A percentile compares a stretch with the other conserved stretches of the same genome.
Evolutionary conservation across 2,888 invertebrate genomes (phyloP).

Genomic region (Entomobrya proxima): DNA sequence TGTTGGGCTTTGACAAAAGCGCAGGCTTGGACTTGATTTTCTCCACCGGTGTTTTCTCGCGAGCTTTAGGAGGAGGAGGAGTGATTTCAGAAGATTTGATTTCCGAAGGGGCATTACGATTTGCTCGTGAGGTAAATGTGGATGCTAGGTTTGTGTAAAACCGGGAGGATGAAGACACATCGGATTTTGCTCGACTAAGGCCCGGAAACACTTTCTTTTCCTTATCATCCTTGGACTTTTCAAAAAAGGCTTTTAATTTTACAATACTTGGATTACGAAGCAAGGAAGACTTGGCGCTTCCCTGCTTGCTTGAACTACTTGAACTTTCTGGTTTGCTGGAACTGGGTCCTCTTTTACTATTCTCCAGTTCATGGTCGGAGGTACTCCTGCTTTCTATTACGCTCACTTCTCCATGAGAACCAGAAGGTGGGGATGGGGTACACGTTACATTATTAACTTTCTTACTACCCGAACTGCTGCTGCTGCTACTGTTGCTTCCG

Average conservation of each 20-base stretch:
- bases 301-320: constrained; percentile 34
- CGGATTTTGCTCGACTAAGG: constrained; percentile 74
- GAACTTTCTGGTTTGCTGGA: neutral
- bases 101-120: constrained; percentile 7
- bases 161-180: constrained; percentile 73
- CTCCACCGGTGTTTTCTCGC: constrained; percentile 38
- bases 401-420: constrained; percentile 30
- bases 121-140: constrained; percentile 45
- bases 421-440: constrained; percentile 42
- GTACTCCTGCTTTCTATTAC: neutral
- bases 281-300: constrained; percentile 62
- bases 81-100: neutral
- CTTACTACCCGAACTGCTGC: constrained; percentile 21
- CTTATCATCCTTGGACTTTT: constrained; percentile 75
- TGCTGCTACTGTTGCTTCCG: constrained; percentile 26
- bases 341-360: constrained; percentile 1
- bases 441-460: constrained; percentile 13
- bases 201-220: constrained; percentile 64
- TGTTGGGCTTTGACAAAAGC: constrained; percentile 75
- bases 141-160: constrained; percentile 72
- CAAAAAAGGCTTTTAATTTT: constrained; percentile 77
- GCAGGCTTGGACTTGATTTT: constrained; percentile 70
- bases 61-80: constrained; percentile 26
- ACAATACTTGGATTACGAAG: constrained; percentile 77
- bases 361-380: neutral